Evolutionary conservation across 2,888 invertebrate genomes (phyloP), one percentile per base, ranked within the genome.

Genomic region (Pterobdella sp.): DNA sequence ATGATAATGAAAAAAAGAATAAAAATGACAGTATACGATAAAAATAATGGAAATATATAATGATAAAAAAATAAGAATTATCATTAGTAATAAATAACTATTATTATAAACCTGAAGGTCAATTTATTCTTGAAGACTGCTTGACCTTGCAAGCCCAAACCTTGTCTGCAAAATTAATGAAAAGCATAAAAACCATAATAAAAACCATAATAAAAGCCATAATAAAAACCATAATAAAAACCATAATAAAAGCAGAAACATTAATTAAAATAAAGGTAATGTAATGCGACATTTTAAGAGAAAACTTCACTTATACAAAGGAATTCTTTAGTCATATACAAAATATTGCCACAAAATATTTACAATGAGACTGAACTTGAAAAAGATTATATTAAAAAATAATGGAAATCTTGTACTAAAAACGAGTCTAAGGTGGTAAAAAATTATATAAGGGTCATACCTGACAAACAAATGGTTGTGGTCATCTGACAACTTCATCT

Each of bases 121-220:
- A 98, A 86, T 84, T 97, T 97, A 0, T 94, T 95, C 60, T 93
- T 88, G 86, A 98, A 97, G 37, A 98, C 93, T 0, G 95, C 93
- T 84, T 97, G 97, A 0, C 96, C 97, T 81, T 96, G 95, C 0
- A 97, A 87, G 87, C 96, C 96, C 0, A 95, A 95, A 60, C 96
- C 96, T 88, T 97, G 96, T 0, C 97, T 89, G 60, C 18, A 26
- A 42, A 22, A 22, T 42, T 22, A 26, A 56, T 4, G 60, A 56
- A 3, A 26, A 56, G 7, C n/a, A 56, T 4, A 26, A 56, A 56
- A 26, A 56, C 3, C n/a, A n/a, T 4, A 26, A 56, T 4, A 26
- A 56, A 3, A 26, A 56, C 3, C n/a, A n/a, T 4, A 22, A 56
- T 4, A 26, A 56, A 3, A 26, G n/a, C 10, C n/a, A 56, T 4